phyloP scores from a whole-genome alignment of 1,140 invertebrate genomes.

The Dreissena polymorpha region DNA sequence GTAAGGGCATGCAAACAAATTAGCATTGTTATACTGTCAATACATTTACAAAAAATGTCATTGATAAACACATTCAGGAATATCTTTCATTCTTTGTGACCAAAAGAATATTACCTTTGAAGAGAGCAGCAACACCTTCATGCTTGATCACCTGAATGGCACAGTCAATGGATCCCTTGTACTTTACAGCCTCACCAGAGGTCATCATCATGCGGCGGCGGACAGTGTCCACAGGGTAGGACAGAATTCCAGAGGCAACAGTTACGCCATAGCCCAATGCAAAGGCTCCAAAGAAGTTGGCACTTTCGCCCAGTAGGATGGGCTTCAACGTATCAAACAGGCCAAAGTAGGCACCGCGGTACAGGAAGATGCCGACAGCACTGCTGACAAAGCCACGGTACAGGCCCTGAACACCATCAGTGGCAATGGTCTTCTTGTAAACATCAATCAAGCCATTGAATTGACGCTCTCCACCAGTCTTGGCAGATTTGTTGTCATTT shows the following conservation, averaged over 20 bases:
- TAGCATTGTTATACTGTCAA: too few relatives aligned
- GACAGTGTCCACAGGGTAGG: constrained; percentile 97
- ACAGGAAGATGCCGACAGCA: constrained; percentile 79
- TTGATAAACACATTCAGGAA: too few relatives aligned
- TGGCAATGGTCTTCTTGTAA: constrained; percentile 90
- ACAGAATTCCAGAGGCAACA: constrained; percentile 91
- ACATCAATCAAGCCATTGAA: constrained; percentile 93
- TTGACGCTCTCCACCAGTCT: constrained; percentile 89
- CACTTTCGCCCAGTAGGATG: constrained; percentile 88
- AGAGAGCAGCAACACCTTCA: constrained; percentile 80
- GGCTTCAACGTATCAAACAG: constrained; percentile 95
- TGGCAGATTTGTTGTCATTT: constrained; percentile 81
- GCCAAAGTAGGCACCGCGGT: constrained; percentile 93
- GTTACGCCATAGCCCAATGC: constrained; percentile 89
- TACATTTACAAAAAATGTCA: too few relatives aligned
- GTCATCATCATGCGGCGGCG: constrained; percentile 92
- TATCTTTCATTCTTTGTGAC: too few relatives aligned
- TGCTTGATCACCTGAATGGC: constrained; percentile 80
- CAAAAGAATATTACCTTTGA: constrained; percentile 76
- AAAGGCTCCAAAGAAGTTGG: constrained; percentile 91
- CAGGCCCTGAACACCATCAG: constrained; percentile 91
- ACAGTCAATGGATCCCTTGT: constrained; percentile 81
- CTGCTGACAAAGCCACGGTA: constrained; percentile 95
- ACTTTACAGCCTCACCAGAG: constrained; percentile 81
- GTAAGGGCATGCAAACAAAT: too few relatives aligned